Percentiles rank a stretch among this genome's conserved stretches.
phyloP scores from a whole-genome alignment of 2,113 vertebrate species.

The Hippocampus guttulatus region DNA sequence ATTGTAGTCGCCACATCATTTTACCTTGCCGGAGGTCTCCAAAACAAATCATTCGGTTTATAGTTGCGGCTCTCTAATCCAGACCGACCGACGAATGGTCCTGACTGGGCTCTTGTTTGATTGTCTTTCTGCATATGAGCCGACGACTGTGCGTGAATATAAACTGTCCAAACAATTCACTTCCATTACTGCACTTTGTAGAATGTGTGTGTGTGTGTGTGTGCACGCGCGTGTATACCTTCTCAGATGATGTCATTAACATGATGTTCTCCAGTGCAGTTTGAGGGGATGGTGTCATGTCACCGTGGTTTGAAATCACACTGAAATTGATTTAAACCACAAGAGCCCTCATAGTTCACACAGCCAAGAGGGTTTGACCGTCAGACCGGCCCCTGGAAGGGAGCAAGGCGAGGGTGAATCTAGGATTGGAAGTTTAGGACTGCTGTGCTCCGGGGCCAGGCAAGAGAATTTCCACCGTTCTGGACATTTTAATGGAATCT shows the following conservation, averaged over 20 bases:
- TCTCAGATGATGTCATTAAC: slow-evolving; percentile 28
- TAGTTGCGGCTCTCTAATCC: slow-evolving; percentile 35
- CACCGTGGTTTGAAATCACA: slow-evolving; percentile 28
- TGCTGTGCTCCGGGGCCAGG: no score
- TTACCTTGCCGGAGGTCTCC: slow-evolving; percentile 6
- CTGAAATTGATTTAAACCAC: background rate
- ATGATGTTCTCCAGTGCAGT: slow-evolving; percentile 11
- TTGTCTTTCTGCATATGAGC: background rate
- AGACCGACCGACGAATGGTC: slow-evolving; percentile 26
- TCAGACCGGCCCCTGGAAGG: background rate
- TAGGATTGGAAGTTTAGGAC: no score
- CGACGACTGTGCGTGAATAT: slow-evolving; percentile 3
- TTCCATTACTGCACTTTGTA: slow-evolving; percentile 6
- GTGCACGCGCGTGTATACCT: background rate
- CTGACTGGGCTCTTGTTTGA: slow-evolving; percentile 12
- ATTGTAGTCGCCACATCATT: slow-evolving; percentile 6
- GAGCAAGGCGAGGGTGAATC: background rate
- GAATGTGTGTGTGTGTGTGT: no score
- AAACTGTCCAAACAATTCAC: background rate
- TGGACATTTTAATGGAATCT: no score
- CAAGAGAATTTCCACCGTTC: no score
- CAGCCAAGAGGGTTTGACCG: slow-evolving; percentile 9
- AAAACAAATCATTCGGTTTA: slow-evolving; percentile 25
- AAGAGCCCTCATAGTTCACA: background rate
- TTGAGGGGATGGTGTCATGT: slow-evolving; percentile 17